phyloP scores from a whole-genome alignment of 1,140 invertebrate species.

The Macrobrachium rosenbergii region DNA sequence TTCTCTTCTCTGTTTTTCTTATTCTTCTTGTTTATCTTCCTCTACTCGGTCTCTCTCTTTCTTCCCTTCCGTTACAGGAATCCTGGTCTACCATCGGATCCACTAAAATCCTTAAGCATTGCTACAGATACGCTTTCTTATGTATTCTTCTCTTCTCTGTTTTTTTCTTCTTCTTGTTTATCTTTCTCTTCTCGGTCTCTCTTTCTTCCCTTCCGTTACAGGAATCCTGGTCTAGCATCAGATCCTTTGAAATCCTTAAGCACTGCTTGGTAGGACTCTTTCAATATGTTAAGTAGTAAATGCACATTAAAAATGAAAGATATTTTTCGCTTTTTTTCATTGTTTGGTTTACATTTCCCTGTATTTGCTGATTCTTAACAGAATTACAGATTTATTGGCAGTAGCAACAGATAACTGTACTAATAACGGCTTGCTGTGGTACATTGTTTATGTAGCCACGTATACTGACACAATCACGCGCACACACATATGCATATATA shows the following conservation, averaged over 20 bases:
- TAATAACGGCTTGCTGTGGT: neutral
- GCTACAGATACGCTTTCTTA: neutral
- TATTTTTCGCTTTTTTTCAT: too few relatives aligned
- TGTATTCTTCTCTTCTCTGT: neutral
- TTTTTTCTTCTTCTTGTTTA: neutral
- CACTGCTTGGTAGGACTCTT: too few relatives aligned
- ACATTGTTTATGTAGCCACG: too few relatives aligned
- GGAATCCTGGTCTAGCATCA: neutral
- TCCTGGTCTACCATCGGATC: neutral
- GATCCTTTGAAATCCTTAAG: too few relatives aligned
- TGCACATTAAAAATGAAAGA: too few relatives aligned
- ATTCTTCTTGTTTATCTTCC: neutral
- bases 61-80: neutral
- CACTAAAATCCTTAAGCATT: neutral
- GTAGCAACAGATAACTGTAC: too few relatives aligned
- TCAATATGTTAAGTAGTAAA: too few relatives aligned
- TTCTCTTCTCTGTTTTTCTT: neutral
- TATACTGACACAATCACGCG: constrained; percentile 18
- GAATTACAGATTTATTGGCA: too few relatives aligned
- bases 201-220: neutral
- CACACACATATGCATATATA: constrained; percentile 35
- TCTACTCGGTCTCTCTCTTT: neutral
- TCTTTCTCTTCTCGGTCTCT: neutral
- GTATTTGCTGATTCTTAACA: too few relatives aligned
- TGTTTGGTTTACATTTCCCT: too few relatives aligned